These are phyloP conservation scores for Sigmodon hispidus DNA, from an alignment of 2,113 vertebrate species.

Conservation along the genomic window DNA sequence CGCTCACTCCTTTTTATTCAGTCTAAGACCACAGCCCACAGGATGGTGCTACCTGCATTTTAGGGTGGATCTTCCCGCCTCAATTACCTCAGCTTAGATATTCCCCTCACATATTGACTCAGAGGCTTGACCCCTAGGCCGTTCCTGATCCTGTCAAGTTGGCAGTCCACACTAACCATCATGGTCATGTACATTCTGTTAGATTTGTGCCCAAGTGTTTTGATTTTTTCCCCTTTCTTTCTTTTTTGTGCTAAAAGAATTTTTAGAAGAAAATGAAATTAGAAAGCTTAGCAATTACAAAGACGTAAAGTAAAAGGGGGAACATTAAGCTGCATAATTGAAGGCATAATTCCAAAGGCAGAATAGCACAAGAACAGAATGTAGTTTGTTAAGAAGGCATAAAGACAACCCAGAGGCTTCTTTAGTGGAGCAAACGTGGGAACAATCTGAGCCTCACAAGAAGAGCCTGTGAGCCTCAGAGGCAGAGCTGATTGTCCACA, in stretches of 20 bases:
- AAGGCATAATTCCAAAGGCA: slow-evolving; percentile 33
- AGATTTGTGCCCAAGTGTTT: background rate
- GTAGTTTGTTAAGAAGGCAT: slow-evolving; percentile 1
- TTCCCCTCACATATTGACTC: background rate
- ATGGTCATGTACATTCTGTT: background rate
- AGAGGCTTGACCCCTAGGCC: background rate
- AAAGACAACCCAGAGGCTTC: slow-evolving; percentile 39
- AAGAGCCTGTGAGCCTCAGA: background rate
- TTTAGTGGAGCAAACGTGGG: background rate
- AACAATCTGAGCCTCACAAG: background rate
- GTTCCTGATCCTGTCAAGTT: background rate
- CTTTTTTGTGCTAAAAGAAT: background rate
- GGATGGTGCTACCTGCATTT: background rate
- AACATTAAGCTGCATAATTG: background rate
- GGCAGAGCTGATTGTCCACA: background rate
- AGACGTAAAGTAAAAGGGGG: slow-evolving; percentile 40
- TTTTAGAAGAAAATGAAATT: slow-evolving; percentile 55
- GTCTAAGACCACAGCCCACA: background rate
- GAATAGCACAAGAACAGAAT: background rate
- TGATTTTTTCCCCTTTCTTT: background rate
- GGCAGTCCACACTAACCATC: background rate
- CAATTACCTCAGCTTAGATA: background rate
- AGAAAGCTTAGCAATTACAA: slow-evolving; percentile 54
- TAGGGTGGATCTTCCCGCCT: background rate
- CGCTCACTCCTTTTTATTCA: background rate